Evolutionary conservation across 2,888 invertebrate genomes (phyloP), one percentile per base, ranked within the genome.

Genomic region (Alcis repandata): DNA sequence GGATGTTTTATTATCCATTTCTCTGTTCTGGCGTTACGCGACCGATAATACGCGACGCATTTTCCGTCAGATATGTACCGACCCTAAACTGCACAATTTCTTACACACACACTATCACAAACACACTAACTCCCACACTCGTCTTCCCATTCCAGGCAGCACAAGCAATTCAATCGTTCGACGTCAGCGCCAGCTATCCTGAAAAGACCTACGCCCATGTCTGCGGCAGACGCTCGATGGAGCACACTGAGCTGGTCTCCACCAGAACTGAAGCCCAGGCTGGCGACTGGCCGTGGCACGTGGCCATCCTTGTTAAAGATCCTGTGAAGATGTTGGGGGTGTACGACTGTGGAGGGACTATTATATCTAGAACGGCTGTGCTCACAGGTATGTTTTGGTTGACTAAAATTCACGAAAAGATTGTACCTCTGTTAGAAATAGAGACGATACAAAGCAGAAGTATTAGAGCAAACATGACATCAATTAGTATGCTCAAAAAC

Each of bases 221-320:
- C 0, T 92, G 92, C 54, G 92, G 92, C 0, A 81, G 91, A 53
- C 74, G 89, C 17, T 77, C 87, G 0, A 68, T 91, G 22, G 76
- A 82, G n/a, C 82, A 89, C 63, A 83, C 89, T 1, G 92, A 92
- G 67, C 63, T 92, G 67, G 82, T 82, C 1, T 86, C 88, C 3
- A 76, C 89, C 9, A 79, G 85, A 41, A 86, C 90, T 0, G 85
- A 88, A 32, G 83, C 91, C 0, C 75, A 76, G 22, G 79, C 87
- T 7, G 92, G 92, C 0, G 92, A 92, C 70, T 92, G 91, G 91
- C 92, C 92, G 0, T 92, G 92, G 92, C 92, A 92, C 69, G 90
- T 89, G 0, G 92, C 92, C 17, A 74, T 92, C 2, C 69, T 89
- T 19, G 69, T 89, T 22, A 83, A 63, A 36, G 68, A 83, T 27